Evolutionary conservation across 2,888 invertebrate species (phyloP).

Genomic region (Cacoxenus indagator): DNA sequence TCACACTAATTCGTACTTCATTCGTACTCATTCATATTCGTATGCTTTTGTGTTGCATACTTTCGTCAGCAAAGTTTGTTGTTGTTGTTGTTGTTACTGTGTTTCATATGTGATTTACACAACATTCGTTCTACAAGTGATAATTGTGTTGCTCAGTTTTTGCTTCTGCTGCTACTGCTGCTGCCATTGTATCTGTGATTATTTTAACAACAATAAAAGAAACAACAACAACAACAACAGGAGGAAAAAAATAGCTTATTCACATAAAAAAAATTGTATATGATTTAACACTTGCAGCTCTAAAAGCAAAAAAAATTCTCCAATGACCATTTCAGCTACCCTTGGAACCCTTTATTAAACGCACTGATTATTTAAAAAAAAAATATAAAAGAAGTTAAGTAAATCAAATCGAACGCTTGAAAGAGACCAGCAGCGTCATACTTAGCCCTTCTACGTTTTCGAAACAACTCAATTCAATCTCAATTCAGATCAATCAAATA

Average conservation of each 20-base stretch:
- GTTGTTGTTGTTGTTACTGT: background rate
- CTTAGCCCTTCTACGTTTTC: too few species aligned
- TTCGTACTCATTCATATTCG: background rate
- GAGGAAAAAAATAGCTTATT: background rate
- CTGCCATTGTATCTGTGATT: background rate
- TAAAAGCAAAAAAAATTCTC: background rate
- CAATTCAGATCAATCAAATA: too few species aligned
- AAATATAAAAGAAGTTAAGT: too few species aligned
- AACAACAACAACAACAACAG: too few species aligned
- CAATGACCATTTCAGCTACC: too few species aligned
- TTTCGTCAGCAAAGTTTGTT: slow-evolving; percentile 9
- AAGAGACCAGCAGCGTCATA: too few species aligned
- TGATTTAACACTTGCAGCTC: background rate
- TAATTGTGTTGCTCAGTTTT: too few species aligned
- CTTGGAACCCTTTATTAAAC: too few species aligned
- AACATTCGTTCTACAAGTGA: background rate
- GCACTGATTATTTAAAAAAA: too few species aligned
- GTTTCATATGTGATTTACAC: slow-evolving; percentile 8
- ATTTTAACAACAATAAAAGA: background rate
- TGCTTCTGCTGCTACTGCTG: background rate
- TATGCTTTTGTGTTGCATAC: slow-evolving; percentile 17
- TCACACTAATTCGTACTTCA: background rate
- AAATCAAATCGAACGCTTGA: too few species aligned
- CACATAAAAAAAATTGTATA: background rate
- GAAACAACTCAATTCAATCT: too few species aligned